Evolutionary conservation across 2,113 vertebrate genomes (phyloP), one percentile per base, ranked within the genome.

Genomic region (Xenopus laevis): DNA sequence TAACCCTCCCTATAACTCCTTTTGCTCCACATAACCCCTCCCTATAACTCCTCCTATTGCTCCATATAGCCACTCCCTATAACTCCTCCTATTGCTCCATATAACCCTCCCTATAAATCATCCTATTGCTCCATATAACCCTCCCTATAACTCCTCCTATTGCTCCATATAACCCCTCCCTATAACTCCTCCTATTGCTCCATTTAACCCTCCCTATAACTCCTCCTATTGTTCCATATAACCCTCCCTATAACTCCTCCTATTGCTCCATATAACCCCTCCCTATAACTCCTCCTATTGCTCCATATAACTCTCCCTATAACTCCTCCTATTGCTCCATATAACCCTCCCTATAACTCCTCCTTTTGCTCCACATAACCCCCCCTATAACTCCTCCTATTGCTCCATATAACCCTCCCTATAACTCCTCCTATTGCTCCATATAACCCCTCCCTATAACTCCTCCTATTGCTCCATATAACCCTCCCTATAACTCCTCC

Each of bases 181-280:
- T 64, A 64, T 40, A 64, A 64, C 30, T 17, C 61, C 15, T 40
- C 27, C 61, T 9, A 40, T 61, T 61, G 46, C 70, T 61, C 45
- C 70, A 62, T 62, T 62, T 4, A 11, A n/a, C 17, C 33, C 23
- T 16, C 15, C 47, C 1, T 12, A 13, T 50, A 10, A 12, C 47
- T 12, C 1, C 2, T 9, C 5, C n/a, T n/a, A n/a, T n/a, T n/a
- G n/a, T n/a, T n/a, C n/a, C n/a, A n/a, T n/a, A n/a, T n/a, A n/a
- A n/a, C n/a, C n/a, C n/a, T n/a, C 23, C 27, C 61, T 64, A 40
- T 64, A 64, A 64, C 30, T 50, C 47, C 27, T 40, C 61, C 61
- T n/a, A 64, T 64, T 64, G 33, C 23, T 64, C 23, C 61, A 40
- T 64, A 40, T 40, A 64, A 64, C n/a, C 61, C 61, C 61, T 64